These are phyloP conservation scores for Eristalinus sepulchralis DNA, from an alignment of 2,888 invertebrate species.

Conservation along the genomic window DNA sequence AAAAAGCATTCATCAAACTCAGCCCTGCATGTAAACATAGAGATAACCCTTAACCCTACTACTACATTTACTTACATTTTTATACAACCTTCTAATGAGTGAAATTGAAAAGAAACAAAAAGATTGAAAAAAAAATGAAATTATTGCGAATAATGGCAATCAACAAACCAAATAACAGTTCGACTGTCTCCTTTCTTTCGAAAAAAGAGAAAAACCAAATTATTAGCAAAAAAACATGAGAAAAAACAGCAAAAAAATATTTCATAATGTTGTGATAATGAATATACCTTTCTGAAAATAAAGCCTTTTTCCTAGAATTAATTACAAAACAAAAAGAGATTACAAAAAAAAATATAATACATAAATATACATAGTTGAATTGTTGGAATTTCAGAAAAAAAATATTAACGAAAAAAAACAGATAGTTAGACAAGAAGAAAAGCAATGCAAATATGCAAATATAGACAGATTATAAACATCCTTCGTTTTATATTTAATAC, in stretches of 20 bases:
- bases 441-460: slow-evolving; percentile 32
- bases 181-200: slow-evolving; percentile 43
- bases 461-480: slow-evolving; percentile 25
- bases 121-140: slow-evolving; percentile 21
- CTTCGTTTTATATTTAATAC: slow-evolving; percentile 31
- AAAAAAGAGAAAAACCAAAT: neutral
- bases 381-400: slow-evolving; percentile 53
- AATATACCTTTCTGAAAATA: slow-evolving; percentile 64
- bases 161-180: slow-evolving; percentile 54
- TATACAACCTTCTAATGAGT: slow-evolving; percentile 59
- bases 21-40: slow-evolving; percentile 7
- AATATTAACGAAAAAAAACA: neutral
- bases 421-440: slow-evolving; percentile 11
- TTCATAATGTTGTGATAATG: slow-evolving; percentile 70
- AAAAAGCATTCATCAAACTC: slow-evolving; percentile 11
- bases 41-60: slow-evolving; percentile 8
- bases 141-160: slow-evolving; percentile 66
- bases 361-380: slow-evolving; percentile 56
- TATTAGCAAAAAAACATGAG: neutral
- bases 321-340: slow-evolving; percentile 38
- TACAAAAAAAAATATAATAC: slow-evolving; percentile 6
- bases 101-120: slow-evolving; percentile 31
- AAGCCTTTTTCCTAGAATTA: slow-evolving; percentile 65
- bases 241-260: slow-evolving; percentile 17
- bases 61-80: slow-evolving; percentile 39